These are phyloP conservation scores for Pseudorasbora parva DNA, from an alignment of 2,113 vertebrate species.

Conservation along the genomic window DNA sequence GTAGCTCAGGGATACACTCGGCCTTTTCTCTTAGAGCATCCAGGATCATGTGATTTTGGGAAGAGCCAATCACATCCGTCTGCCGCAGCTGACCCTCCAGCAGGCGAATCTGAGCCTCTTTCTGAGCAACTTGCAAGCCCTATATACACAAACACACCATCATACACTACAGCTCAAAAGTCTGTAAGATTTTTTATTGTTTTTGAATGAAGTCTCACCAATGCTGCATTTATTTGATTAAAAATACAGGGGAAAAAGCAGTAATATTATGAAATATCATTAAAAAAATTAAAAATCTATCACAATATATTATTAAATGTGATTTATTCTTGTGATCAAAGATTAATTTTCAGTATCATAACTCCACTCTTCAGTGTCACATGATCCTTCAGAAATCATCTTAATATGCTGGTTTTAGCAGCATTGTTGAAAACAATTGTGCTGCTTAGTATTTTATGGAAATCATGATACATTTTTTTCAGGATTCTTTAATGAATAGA, in stretches of 20 bases:
- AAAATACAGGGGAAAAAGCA: not conserved
- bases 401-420: not conserved
- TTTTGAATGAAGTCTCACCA: not conserved
- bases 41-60: slow-evolving; percentile 90
- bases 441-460: not conserved
- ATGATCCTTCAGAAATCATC: not conserved
- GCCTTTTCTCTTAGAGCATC: slow-evolving; percentile 92
- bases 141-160: slow-evolving; percentile 56
- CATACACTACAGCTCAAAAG: not conserved
- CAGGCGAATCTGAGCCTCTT: slow-evolving; percentile 91
- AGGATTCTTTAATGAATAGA: not conserved
- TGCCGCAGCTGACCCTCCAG: slow-evolving; percentile 92
- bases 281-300: too few relatives aligned
- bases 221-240: not conserved
- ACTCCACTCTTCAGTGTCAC: not conserved
- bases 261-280: not conserved
- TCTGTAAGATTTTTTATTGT: not conserved
- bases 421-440: not conserved
- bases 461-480: not conserved
- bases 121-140: slow-evolving; percentile 95
- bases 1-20: slow-evolving; percentile 88
- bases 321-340: not conserved
- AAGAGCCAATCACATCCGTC: slow-evolving; percentile 83
- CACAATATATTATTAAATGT: too few relatives aligned
- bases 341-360: not conserved